These are phyloP conservation scores for Alethe diademata DNA, from an alignment of 2,113 vertebrate species.

Conservation along the genomic window DNA sequence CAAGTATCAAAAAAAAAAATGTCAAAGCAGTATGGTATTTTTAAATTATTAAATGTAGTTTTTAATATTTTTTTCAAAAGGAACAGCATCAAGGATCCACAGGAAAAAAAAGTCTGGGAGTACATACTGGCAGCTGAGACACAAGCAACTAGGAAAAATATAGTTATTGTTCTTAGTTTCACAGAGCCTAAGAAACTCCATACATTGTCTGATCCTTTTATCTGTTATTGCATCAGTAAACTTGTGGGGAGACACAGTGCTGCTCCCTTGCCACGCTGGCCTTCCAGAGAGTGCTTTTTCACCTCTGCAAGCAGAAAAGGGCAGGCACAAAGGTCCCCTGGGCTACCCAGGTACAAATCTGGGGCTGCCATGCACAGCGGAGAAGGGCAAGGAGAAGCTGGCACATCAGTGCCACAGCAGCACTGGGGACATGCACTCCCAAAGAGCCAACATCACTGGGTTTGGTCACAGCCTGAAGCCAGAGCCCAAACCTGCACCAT, in stretches of 20 bases:
- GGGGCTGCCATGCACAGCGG: neutral
- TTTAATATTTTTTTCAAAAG: neutral
- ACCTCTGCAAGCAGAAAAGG: neutral
- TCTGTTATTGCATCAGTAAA: neutral
- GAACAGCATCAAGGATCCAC: neutral
- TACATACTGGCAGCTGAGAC: neutral
- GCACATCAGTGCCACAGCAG: neutral
- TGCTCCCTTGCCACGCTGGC: neutral
- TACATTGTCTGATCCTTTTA: neutral
- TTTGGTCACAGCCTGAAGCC: neutral
- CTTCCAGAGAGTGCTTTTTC: neutral
- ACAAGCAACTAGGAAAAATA: neutral
- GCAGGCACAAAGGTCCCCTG: neutral
- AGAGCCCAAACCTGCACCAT: neutral
- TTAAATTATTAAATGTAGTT: neutral
- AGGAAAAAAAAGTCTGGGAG: neutral
- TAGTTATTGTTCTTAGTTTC: neutral
- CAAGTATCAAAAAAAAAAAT: neutral
- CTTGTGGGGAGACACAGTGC: neutral
- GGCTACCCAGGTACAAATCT: neutral
- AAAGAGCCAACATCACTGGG: neutral
- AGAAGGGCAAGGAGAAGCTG: neutral
- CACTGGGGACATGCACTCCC: fast-evolving
- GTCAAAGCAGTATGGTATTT: neutral
- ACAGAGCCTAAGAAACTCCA: neutral